Evolutionary conservation across 2,888 invertebrate genomes (phyloP).

Genomic region (Troides oblongomaculatus): DNA sequence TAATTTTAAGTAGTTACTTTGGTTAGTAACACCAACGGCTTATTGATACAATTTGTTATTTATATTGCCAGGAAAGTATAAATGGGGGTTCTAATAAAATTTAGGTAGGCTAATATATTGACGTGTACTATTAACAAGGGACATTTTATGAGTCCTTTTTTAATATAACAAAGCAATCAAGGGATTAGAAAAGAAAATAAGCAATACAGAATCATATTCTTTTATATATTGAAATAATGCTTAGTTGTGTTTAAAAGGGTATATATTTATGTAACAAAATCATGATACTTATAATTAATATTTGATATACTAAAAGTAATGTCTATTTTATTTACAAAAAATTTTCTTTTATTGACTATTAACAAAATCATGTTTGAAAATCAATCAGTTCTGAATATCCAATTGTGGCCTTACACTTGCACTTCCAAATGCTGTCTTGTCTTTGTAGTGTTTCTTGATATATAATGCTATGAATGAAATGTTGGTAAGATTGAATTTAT

Average conservation of each 20-base stretch:
- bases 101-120: constrained; percentile 5
- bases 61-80: background rate
- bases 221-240: background rate
- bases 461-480: background rate
- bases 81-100: background rate
- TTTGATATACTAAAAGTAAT: constrained; percentile 1
- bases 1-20: constrained; percentile 49
- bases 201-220: background rate
- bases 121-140: background rate
- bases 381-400: background rate
- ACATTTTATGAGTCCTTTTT: background rate
- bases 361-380: background rate
- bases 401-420: background rate
- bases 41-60: background rate
- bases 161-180: background rate
- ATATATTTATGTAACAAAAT: background rate
- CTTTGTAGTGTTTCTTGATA: background rate
- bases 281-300: background rate
- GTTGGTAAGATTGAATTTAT: background rate
- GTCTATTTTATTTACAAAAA: background rate
- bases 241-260: too few relatives aligned
- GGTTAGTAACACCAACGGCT: background rate
- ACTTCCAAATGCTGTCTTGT: background rate
- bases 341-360: background rate
- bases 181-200: background rate